These are phyloP conservation scores for Arrhamphus sclerolepis DNA, from an alignment of 2,797 vertebrate species.

Conservation along the genomic window DNA sequence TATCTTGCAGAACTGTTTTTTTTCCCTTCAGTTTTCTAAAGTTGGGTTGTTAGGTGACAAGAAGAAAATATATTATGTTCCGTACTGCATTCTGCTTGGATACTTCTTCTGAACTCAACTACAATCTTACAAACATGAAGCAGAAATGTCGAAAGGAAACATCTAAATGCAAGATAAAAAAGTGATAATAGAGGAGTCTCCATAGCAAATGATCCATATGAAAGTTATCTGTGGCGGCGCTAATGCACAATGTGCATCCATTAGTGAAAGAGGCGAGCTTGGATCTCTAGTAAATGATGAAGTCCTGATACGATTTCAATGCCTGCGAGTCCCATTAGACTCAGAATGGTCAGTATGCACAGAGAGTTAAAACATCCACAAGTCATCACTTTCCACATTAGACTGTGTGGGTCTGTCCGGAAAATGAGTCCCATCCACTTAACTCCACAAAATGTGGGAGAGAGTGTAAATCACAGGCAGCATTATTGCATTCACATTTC, in stretches of 20 bases:
- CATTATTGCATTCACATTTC: conserved; percentile 42
- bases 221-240: conserved; percentile 64
- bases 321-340: conserved; percentile 76
- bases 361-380: conserved; percentile 69
- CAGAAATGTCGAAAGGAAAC: conserved; percentile 16
- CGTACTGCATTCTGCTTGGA: background rate
- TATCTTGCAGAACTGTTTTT: conserved; percentile 7
- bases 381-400: conserved; percentile 77
- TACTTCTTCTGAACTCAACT: background rate
- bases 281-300: conserved; percentile 71
- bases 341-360: conserved; percentile 65
- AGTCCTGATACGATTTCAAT: conserved; percentile 77
- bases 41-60: conserved; percentile 8
- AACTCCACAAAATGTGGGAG: conserved; percentile 51
- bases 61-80: background rate
- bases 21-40: background rate
- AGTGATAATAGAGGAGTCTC: conserved; percentile 50
- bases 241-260: conserved; percentile 75
- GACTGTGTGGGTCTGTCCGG: conserved; percentile 55
- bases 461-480: conserved; percentile 53
- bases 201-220: conserved; percentile 56
- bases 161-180: conserved; percentile 33
- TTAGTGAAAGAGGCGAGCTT: conserved; percentile 65
- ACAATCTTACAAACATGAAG: conserved; percentile 8
- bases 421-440: conserved; percentile 72